These are phyloP conservation scores for Lithosia quadra DNA, from an alignment of 2,888 invertebrate species.

Conservation along the genomic window DNA sequence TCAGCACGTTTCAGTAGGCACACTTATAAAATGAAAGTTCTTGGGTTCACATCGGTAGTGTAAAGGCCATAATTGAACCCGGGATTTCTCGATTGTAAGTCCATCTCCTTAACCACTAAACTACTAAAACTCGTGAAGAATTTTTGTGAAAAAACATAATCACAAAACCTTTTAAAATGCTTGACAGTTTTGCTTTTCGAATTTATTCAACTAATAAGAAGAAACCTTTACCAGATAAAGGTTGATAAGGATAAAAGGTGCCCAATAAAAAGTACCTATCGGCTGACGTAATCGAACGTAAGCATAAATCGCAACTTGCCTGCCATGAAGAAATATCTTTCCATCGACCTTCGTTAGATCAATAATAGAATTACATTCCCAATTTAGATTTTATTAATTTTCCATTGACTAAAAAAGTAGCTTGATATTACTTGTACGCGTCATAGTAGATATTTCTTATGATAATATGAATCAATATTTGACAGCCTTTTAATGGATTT, in stretches of 20 bases:
- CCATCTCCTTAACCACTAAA: too few relatives aligned
- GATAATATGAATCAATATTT: not conserved
- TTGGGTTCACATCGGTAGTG: too few relatives aligned
- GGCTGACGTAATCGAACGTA: conserved; percentile 40
- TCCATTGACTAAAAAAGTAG: not conserved
- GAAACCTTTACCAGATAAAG: conserved; percentile 21
- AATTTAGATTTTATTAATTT: not conserved
- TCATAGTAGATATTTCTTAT: not conserved
- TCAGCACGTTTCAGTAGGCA: not conserved
- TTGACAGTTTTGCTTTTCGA: conserved; percentile 12
- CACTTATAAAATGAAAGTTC: too few relatives aligned
- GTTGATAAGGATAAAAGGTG: conserved; percentile 26
- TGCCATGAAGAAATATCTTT: conserved; percentile 18
- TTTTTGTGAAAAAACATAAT: not conserved
- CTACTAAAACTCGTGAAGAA: not conserved
- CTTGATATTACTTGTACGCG: not conserved
- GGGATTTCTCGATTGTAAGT: too few relatives aligned
- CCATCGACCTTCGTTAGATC: conserved; percentile 19
- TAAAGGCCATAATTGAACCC: too few relatives aligned
- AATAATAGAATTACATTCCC: conserved; percentile 10
- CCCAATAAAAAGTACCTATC: conserved; percentile 39
- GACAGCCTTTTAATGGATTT: not conserved
- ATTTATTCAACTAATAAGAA: conserved; percentile 22
- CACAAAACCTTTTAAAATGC: conserved; percentile 5
- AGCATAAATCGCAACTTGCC: conserved; percentile 31